Conservation (phyloP, 2,113 vertebrate genomes). For the Jacana jacana region DNA sequence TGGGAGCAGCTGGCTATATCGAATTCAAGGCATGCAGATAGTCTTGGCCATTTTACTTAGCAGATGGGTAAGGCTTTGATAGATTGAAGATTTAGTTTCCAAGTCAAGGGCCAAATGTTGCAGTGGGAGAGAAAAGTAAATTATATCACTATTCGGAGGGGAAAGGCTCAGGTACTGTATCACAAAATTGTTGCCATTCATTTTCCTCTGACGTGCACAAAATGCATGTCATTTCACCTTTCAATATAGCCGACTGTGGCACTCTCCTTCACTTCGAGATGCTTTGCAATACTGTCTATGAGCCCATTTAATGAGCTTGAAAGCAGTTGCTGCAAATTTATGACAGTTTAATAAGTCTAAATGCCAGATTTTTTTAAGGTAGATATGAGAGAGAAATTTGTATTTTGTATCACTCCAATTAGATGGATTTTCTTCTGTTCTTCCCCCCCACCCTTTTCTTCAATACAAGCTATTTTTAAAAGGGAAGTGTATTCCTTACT, state of each 20-base stretch:
- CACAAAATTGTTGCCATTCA: slow-evolving; percentile 65
- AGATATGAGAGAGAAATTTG: neutral
- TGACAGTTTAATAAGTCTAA: slow-evolving; percentile 52
- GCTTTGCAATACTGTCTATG: slow-evolving; percentile 48
- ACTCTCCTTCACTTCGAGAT: slow-evolving; percentile 41
- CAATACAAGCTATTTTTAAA: neutral
- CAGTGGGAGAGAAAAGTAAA: slow-evolving; percentile 54
- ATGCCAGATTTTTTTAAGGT: slow-evolving; percentile 35
- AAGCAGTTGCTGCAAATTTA: slow-evolving; percentile 59
- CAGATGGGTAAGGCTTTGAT: slow-evolving; percentile 75
- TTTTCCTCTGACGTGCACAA: slow-evolving; percentile 59
- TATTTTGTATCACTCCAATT: neutral
- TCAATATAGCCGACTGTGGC: slow-evolving; percentile 33
- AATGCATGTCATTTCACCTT: slow-evolving; percentile 61
- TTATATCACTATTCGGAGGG: slow-evolving; percentile 35
- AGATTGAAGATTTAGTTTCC: slow-evolving; percentile 70
- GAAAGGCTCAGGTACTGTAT: slow-evolving; percentile 61
- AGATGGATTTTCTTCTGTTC: neutral
- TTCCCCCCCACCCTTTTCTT: neutral
- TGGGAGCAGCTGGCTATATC: slow-evolving; percentile 67
- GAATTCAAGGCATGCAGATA: slow-evolving; percentile 70
- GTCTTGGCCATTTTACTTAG: slow-evolving; percentile 71
- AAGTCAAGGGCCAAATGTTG: slow-evolving; percentile 73
- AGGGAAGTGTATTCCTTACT: neutral
- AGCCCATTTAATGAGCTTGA: slow-evolving; percentile 67